Evolutionary conservation across 2,113 vertebrate species (phyloP), one percentile per base, ranked within the genome.

Genomic region (Coregonus clupeaformis): DNA sequence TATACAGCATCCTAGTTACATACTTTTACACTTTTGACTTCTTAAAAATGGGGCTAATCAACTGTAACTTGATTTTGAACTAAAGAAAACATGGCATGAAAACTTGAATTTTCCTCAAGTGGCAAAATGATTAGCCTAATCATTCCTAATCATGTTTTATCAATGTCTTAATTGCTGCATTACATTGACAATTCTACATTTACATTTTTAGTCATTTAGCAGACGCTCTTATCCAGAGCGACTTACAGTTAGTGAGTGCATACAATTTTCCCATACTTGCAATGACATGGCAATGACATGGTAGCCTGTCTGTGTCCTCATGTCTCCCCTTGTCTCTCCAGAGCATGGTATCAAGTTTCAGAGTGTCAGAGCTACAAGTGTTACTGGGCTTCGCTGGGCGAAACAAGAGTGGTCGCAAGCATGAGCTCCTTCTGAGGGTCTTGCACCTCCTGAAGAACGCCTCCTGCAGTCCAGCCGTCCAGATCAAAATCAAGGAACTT

Each of bases 291-390:
- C 47, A 16, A 4, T 18, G 49, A 52, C 22, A 22, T 64, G 36
- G n/a, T 76, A 18, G 75, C n/a, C 52, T 27, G 14, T 74, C 55
- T 80, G 22, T 68, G 70, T 84, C 79, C 20, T 59, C 36, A 18
- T 69, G 2, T 76, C 49, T 66, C 59, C 79, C 36, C 49, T 67
- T 81, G 49, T 83, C 73, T 45, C 89, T 88, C 75, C 83, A 96
- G 95, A 96, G 93, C 91, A 96, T 96, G 95, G 85, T 97, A 89
- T 95, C 95, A 83, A 94, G 94, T 90, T 96, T 96, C 90, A 93
- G 94, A 29, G 94, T 96, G 81, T 96, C 95, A 88, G 95, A 96
- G 59, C 93, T 96, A 3, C 95, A 96, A 92, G 94, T 95, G 63
- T 84, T 96, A 80, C 78, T 96, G 88, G 95, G 94, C 52, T 96